These are phyloP conservation scores for Symphodus melops DNA, from an alignment of 2,113 vertebrate genomes.

Conservation along the genomic window DNA sequence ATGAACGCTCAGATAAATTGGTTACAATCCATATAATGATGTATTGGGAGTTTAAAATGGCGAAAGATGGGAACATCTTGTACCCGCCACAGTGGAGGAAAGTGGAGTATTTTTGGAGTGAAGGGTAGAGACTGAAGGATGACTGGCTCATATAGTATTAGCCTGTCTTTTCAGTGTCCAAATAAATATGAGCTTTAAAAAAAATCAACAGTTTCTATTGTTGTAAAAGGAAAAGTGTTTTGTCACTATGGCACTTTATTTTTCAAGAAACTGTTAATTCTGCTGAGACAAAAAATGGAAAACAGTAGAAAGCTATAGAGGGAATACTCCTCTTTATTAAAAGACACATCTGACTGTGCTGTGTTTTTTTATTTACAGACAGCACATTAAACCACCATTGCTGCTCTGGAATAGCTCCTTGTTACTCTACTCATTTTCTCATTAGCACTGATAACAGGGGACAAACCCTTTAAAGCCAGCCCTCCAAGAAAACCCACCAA, in stretches of 20 bases:
- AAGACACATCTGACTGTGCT: constrained; percentile 21
- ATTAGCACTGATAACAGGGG: constrained; percentile 76
- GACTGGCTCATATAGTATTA: constrained; percentile 7
- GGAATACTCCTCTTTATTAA: constrained; percentile 34
- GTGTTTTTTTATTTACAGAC: constrained; percentile 67
- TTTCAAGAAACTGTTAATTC: constrained; percentile 8
- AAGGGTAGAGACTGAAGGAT: constrained; percentile 14
- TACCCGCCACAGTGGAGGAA: constrained; percentile 17
- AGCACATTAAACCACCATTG: constrained; percentile 47
- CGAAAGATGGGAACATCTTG: constrained; percentile 47
- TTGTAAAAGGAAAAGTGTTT: constrained; percentile 7
- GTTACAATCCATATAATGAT: constrained; percentile 49
- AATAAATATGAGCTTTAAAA: constrained; percentile 22
- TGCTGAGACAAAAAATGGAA: constrained; percentile 21
- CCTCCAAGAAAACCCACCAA: constrained; percentile 66
- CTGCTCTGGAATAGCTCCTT: constrained; percentile 44
- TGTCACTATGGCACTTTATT: constrained; percentile 2
- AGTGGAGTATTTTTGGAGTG: constrained; percentile 34
- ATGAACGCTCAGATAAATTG: constrained; percentile 44
- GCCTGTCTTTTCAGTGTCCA: constrained; percentile 18
- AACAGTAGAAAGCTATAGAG: neutral
- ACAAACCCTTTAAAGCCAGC: constrained; percentile 64
- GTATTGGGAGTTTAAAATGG: constrained; percentile 39
- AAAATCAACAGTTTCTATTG: constrained; percentile 9
- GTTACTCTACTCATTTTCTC: constrained; percentile 67